phyloP scores from a whole-genome alignment of 2,113 vertebrate species.

The Baryphthengus martii region DNA sequence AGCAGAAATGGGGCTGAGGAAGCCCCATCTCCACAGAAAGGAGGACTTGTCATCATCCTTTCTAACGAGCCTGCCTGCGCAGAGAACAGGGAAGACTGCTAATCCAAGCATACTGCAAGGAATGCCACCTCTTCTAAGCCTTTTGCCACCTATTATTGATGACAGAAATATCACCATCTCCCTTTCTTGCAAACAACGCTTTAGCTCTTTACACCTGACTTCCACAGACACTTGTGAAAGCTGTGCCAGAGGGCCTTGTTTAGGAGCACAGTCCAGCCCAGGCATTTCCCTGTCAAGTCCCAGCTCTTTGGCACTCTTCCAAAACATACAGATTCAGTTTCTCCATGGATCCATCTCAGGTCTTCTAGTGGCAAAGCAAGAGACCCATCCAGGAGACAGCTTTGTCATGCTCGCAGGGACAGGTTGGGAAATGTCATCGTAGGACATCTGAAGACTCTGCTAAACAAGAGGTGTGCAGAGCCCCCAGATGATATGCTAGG shows the following conservation, averaged over 20 bases:
- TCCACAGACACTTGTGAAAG: neutral
- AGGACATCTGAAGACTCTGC: neutral
- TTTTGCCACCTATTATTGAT: neutral
- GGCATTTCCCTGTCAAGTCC: neutral
- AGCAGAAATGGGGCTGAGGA: neutral
- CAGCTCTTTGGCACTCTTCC: neutral
- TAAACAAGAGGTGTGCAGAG: neutral
- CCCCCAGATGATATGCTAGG: neutral
- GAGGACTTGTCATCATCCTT: neutral
- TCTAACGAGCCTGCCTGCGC: neutral
- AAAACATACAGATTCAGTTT: neutral
- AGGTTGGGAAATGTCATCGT: neutral
- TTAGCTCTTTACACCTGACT: neutral
- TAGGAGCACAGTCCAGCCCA: neutral
- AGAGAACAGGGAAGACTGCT: neutral
- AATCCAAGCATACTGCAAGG: rapidly evolving
- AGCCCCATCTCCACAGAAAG: neutral
- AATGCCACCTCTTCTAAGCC: neutral
- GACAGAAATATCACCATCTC: neutral
- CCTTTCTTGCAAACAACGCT: neutral
- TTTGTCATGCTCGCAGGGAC: neutral
- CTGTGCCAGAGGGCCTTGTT: neutral
- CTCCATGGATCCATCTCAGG: rapidly evolving
- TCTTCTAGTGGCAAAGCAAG: neutral
- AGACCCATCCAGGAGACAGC: neutral